Evolutionary conservation across 1,140 invertebrate species (phyloP), one percentile per base, ranked within the genome.

Genomic region (Pectinophora gossypiella): DNA sequence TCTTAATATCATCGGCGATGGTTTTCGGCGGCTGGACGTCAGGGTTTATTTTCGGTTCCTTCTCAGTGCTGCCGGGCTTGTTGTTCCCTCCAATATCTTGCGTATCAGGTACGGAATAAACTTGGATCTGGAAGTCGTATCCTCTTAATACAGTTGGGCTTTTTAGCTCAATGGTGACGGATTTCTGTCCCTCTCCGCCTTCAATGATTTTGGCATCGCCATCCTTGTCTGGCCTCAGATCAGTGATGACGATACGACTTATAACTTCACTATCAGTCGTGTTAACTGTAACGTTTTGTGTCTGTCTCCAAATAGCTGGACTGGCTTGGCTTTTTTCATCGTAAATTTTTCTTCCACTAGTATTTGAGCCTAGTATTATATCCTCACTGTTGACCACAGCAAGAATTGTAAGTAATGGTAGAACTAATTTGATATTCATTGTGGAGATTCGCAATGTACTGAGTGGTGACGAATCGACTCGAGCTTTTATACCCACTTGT

Each of bases 101-200:
- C n/a, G n/a, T 3, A 9, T 32, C 27, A 32, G 27, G 27, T 7
- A 32, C 27, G 27, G 27, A 9, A n/a, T 32, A 32, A 1, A 76
- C 76, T 69, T 76, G 59, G 6, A 86, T 63, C 9, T 72, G 65
- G 46, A 84, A 86, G 13, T 77, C 70, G 40, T 76, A 81, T 21
- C 83, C 83, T 54, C 81, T 58, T 21, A 86, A 68, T 13, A 70
- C 64, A 4, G 77, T 71, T 3, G 83, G 83, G 36, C 81, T 80
- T 57, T 85, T 80, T 0, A 86, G 47, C 61, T 83, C 74, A 50
- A 86, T 65, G 3, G 79, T 83, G 19, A 86, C 80, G 43, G 68
- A 77, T 3, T 72, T 68, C 5, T 75, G 51, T 21, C 74, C 72
- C 40, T 64, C 59, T 40, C 81, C 81, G 2, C 83, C 83, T 38